Evolutionary conservation across 1,140 invertebrate species (phyloP).

Genomic region (Formica exsecta): DNA sequence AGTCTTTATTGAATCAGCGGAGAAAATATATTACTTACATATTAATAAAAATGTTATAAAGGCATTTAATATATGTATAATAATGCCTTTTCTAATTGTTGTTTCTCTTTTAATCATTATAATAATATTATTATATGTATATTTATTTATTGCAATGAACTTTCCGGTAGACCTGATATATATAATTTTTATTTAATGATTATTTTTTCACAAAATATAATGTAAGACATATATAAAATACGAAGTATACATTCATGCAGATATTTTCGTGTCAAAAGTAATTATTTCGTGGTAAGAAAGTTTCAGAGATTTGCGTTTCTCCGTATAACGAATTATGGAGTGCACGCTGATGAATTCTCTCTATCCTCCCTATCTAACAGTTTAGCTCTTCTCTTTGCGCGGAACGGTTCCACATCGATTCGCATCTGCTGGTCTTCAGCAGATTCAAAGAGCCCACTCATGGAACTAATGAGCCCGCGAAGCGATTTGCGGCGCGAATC

Average conservation of each 20-base stretch:
- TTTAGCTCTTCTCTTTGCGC: constrained; percentile 1
- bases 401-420: constrained; percentile 51
- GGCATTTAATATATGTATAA: too few species aligned
- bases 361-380: background rate
- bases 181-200: too few species aligned
- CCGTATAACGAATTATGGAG: constrained; percentile 6
- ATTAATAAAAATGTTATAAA: too few species aligned
- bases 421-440: constrained; percentile 41
- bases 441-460: constrained; percentile 62
- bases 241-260: background rate
- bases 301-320: constrained; percentile 22
- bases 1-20: background rate
- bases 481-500: constrained; percentile 33
- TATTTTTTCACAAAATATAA: background rate
- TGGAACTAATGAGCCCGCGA: constrained; percentile 62
- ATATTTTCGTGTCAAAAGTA: background rate
- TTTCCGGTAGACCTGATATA: too few species aligned
- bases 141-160: too few species aligned
- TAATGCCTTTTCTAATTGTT: too few species aligned
- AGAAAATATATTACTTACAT: background rate
- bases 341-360: background rate
- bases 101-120: too few species aligned
- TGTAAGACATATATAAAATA: background rate
- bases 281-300: background rate
- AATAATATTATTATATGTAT: too few species aligned